Base-by-base conservation (phyloP, 1,140 invertebrate genomes). In the Acromyrmex heyeri region DNA sequence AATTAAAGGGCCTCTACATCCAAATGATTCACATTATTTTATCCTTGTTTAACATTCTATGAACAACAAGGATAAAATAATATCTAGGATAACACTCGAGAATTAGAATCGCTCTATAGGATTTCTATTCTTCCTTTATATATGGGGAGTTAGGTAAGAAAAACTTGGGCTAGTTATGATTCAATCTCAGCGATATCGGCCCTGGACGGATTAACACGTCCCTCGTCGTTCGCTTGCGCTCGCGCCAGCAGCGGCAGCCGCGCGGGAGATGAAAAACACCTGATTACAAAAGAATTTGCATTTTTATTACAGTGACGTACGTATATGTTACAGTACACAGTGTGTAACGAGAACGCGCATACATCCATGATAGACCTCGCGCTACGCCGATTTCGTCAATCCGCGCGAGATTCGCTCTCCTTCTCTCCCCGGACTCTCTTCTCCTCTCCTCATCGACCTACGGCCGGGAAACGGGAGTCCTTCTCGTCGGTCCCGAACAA, bases 231-330 rank as follows among this genome's bases (percentile, higher is more conserved):
- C 65, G 38, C 21, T 50, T 10, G 62, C 27, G 24, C 16, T 7
- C 7, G 27, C 62, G 24, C 3, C 8, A 44, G 30, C 10, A 64
- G 18, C 34, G 7, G 18, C 44, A 67, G 12, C n/a, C 24, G 34
- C 55, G 12, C 48, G 34, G 34, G 59, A 27, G 59, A 77, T 62
- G 27, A 88, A 61, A 73, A 89, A 69, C 27, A 48, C 59, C 38
- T 38, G 86, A 62, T 85, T 92, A 90, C 70, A 92, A 92, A 92
- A 91, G 87, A 87, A 92, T 86, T 92, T 89, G 91, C 91, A 88
- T 91, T 91, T 91, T 92, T 92, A 92, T 92, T 92, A 92, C 91
- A 92, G 91, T 92, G 90, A 91, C 90, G 85, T 92, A 92, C 86
- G 89, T 91, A 90, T 91, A 92, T 90, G 81, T 86, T 92, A 92